Evolutionary conservation across 2,888 invertebrate species (phyloP).

Genomic region (Portevinia maculata): DNA sequence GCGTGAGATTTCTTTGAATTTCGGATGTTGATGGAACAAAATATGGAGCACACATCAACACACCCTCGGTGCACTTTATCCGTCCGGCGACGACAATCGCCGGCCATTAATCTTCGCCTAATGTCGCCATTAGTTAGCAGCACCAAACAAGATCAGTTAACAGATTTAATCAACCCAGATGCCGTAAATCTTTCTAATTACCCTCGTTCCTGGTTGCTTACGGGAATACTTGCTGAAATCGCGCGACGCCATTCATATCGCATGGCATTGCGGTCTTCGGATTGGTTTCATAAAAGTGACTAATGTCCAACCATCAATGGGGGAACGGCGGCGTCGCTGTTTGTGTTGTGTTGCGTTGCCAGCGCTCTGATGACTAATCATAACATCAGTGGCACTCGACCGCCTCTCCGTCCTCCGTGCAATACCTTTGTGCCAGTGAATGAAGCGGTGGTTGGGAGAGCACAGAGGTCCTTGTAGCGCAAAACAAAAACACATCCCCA

Average conservation of each 20-base stretch:
- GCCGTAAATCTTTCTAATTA: conserved; percentile 74
- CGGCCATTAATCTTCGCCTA: conserved; percentile 68
- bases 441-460: conserved; percentile 66
- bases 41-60: conserved; percentile 44
- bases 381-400: conserved; percentile 66
- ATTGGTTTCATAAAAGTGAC: conserved; percentile 74
- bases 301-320: conserved; percentile 68
- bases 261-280: conserved; percentile 47
- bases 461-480: conserved; percentile 46
- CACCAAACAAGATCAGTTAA: conserved; percentile 71
- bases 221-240: conserved; percentile 54
- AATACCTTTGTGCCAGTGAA: conserved; percentile 56
- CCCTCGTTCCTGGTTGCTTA: conserved; percentile 48
- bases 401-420: conserved; percentile 10
- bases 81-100: conserved; percentile 27
- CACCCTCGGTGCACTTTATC: conserved; percentile 55
- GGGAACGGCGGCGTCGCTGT: conserved; percentile 42
- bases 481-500: conserved; percentile 46
- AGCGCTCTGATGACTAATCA: conserved; percentile 64
- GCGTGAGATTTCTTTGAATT: conserved; percentile 7
- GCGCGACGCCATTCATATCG: conserved; percentile 68
- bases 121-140: conserved; percentile 71
- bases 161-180: conserved; percentile 73
- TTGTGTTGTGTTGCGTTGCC: conserved; percentile 30
- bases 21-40: conserved; percentile 25